Base-by-base conservation (phyloP, 2,797 vertebrate genomes). In the Molothrus aeneus region DNA sequence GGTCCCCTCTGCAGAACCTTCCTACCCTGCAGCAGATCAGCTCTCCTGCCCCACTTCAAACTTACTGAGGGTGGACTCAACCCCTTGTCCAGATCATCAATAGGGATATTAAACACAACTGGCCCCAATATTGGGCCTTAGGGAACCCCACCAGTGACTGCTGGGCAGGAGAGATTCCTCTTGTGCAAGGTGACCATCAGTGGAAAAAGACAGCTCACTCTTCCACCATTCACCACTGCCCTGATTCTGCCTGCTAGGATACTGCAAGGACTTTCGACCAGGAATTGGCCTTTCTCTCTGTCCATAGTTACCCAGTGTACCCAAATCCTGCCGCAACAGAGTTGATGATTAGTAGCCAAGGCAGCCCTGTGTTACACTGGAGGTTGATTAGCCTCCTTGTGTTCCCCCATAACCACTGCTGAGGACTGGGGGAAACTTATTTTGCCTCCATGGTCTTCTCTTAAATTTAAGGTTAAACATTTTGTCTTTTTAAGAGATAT, bases 101-200 rank as follows among this genome's bases (percentile, higher is more conserved):
- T 1, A 14, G 68, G 32, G n/a, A 22, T 32, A 66, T 42, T 20
- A 65, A 65, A 72, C 26, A 75, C 10, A 32, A 32, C 38, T 47
- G 38, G 12, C n/a, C 29, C 57, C 5, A 28, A 3, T 34, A 6
- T 15, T 40, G 38, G 42, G 17, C n/a, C 26, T 47, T 31, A 34
- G 31, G 29, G 21, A 72, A 7, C 2, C 21, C 20, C n/a, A 59
- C 7, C 20, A 22, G n/a, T 12, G 59, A 53, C 38, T 60, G 48
- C 31, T 2, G 1, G 57, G 32, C 24, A 20, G 25, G 31, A 70
- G 24, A n/a, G 9, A 56, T 34, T 68, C 40, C 60, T 70, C 20
- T 26, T 51, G 36, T 34, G 22, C 43, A 48, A 71, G 43, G 28
- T 0, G 0, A 29, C 17, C 32, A 13, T 15, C 19, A n/a, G 22